Conservation (phyloP, 2,888 invertebrate genomes). For the Gymnoscelis rufifasciata region DNA sequence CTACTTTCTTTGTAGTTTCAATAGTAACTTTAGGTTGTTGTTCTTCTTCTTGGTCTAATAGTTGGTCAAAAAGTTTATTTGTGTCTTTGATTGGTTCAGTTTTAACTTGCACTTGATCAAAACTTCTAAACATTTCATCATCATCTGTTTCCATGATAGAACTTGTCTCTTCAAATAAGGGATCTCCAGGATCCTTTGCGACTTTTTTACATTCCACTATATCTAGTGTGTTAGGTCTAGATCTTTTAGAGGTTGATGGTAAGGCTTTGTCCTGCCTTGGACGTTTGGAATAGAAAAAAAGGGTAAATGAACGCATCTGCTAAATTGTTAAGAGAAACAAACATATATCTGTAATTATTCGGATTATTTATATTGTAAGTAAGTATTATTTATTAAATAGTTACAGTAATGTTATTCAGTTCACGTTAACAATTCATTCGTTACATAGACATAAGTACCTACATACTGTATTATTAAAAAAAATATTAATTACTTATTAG, state of each 20-base stretch:
- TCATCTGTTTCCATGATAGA: constrained; percentile 40
- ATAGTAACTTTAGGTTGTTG: constrained; percentile 71
- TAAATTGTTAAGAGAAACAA: no score
- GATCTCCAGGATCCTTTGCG: constrained; percentile 34
- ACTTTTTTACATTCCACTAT: constrained; percentile 67
- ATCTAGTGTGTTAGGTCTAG: constrained; percentile 65
- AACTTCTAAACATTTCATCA: constrained; percentile 41
- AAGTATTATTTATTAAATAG: no score
- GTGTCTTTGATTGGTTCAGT: constrained; percentile 43
- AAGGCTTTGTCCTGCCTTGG: constrained; percentile 38
- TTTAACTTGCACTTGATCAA: constrained; percentile 25
- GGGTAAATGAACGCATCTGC: no score
- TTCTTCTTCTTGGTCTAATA: constrained; percentile 48
- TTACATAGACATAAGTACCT: no score
- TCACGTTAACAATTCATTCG: no score
- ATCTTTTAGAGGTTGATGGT: constrained; percentile 69
- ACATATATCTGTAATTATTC: no score
- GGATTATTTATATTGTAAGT: no score
- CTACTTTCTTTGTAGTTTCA: constrained; percentile 81
- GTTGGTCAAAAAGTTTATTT: constrained; percentile 68
- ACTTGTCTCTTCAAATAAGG: constrained; percentile 52
- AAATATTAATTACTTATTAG: no score
- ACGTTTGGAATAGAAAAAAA: constrained; percentile 55
- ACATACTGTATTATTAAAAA: no score
- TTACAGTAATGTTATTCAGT: no score